Conservation (phyloP, 2,113 vertebrate species). For the Alouatta palliata region DNA sequence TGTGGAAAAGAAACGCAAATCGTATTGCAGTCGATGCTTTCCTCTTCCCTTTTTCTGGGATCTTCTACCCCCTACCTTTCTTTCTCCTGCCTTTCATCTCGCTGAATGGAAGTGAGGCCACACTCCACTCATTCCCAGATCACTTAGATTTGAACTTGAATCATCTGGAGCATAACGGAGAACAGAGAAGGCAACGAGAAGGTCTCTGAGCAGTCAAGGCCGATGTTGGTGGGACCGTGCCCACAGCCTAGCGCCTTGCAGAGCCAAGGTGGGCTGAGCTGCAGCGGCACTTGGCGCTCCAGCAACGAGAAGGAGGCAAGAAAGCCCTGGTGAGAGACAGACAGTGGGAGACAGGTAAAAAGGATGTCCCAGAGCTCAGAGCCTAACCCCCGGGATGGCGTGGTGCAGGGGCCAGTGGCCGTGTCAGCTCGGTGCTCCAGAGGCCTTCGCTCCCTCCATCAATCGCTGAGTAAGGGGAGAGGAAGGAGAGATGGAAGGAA, state of each 20-base stretch:
- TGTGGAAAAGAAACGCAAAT: accelerated
- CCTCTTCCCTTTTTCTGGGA: not conserved
- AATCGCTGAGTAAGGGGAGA: not conserved
- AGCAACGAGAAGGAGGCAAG: not conserved
- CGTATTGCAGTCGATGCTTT: not conserved
- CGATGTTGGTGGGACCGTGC: accelerated
- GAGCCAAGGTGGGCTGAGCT: not conserved
- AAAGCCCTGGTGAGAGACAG: not conserved
- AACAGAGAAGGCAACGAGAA: not conserved
- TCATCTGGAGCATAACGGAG: not conserved
- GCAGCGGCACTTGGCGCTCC: too few relatives aligned
- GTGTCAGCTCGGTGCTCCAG: too few relatives aligned
- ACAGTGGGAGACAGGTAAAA: not conserved
- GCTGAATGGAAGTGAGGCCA: not conserved
- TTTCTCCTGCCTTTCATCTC: not conserved
- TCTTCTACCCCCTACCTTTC: not conserved
- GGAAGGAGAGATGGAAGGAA: not conserved
- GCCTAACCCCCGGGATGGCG: not conserved
- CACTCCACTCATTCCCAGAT: not conserved
- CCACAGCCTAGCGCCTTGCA: not conserved
- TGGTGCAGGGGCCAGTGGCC: not conserved
- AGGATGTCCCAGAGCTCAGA: not conserved
- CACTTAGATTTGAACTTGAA: not conserved
- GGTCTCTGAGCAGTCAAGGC: not conserved
- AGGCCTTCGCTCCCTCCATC: accelerated